Conservation (phyloP, 2,113 vertebrate genomes). For the Saccopteryx bilineata region DNA sequence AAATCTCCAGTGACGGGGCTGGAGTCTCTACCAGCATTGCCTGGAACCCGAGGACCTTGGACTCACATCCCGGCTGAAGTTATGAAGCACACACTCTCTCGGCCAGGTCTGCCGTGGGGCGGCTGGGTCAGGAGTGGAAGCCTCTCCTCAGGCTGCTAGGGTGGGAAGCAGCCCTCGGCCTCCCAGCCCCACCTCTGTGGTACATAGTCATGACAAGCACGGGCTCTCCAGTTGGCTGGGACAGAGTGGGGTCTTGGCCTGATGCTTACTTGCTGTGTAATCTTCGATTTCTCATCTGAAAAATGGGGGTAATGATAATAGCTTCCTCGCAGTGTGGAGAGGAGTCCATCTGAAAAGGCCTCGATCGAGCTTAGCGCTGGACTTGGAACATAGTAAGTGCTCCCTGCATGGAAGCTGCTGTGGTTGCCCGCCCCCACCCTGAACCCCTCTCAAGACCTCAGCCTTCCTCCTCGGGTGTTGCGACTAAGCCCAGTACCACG, state of each 20-base stretch:
- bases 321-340: neutral
- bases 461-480: neutral
- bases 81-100: accelerated
- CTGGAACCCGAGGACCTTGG: neutral
- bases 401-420: neutral
- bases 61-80: neutral
- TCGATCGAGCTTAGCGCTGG: neutral
- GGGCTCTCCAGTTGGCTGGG: neutral
- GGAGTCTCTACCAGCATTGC: no score
- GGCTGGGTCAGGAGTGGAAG: accelerated
- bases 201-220: neutral
- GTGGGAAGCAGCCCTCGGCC: neutral
- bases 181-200: neutral
- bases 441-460: neutral
- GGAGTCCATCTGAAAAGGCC: neutral
- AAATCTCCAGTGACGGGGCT: neutral
- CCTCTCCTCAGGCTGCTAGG: neutral
- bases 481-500: neutral
- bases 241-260: neutral
- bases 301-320: neutral
- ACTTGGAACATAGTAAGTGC: neutral
- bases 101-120: neutral
- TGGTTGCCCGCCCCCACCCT: neutral
- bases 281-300: neutral
- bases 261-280: neutral